phyloP scores from a whole-genome alignment of 2,797 vertebrate genomes.

The Botia kubotai region DNA sequence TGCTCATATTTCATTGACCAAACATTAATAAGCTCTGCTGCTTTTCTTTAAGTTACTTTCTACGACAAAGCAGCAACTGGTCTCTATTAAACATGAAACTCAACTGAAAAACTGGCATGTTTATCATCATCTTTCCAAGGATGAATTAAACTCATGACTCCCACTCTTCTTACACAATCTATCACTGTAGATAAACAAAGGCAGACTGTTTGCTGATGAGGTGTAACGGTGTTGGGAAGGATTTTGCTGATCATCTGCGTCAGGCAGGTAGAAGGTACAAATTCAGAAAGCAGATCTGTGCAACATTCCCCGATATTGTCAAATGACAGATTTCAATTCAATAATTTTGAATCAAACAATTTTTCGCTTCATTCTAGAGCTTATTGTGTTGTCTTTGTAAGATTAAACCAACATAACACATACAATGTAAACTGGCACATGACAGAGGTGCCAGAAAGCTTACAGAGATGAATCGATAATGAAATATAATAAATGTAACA shows the following conservation, averaged over 20 bases:
- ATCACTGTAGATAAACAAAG: constrained; percentile 2
- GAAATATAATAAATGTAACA: too few species aligned
- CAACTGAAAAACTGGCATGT: constrained; percentile 4
- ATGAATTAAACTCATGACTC: constrained; percentile 11
- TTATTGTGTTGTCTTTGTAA: constrained; percentile 20
- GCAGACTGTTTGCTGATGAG: constrained; percentile 26
- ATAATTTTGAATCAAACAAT: background rate
- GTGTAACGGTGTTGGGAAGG: background rate
- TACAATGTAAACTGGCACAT: background rate
- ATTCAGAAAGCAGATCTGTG: background rate
- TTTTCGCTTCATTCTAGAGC: background rate
- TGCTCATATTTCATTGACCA: constrained; percentile 23
- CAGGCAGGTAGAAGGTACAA: background rate
- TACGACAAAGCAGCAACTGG: background rate
- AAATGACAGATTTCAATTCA: constrained; percentile 5
- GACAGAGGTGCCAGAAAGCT: background rate
- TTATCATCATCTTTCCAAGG: background rate
- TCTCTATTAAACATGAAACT: constrained; percentile 1
- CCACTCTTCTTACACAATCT: background rate
- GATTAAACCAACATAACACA: constrained; percentile 10
- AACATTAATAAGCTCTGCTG: constrained; percentile 27
- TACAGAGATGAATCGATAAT: too few species aligned
- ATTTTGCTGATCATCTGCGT: constrained; percentile 43
- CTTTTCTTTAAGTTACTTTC: constrained; percentile 18
- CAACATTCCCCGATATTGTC: background rate